These are phyloP conservation scores for Prionailurus bengalensis DNA, from an alignment of 2,113 vertebrate genomes.

Conservation along the genomic window DNA sequence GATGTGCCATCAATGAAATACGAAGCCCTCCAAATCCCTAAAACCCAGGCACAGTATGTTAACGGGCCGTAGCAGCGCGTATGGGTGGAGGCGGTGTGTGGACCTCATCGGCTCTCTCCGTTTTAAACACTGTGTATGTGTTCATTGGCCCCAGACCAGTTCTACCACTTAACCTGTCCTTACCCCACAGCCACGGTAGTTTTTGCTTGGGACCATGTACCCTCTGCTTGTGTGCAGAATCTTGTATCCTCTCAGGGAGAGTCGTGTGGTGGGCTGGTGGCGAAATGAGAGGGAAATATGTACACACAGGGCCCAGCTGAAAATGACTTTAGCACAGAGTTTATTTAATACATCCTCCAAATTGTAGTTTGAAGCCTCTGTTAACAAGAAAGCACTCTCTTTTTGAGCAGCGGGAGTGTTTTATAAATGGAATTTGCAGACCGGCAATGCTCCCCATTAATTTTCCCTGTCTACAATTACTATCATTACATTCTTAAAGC, in stretches of 20 bases:
- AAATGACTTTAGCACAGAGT: slow-evolving; percentile 79
- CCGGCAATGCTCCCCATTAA: slow-evolving; percentile 88
- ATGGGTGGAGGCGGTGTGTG: not conserved
- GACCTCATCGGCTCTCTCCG: not conserved
- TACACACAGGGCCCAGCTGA: slow-evolving; percentile 46
- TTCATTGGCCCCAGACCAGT: not conserved
- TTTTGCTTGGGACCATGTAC: not conserved
- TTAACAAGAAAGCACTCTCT: slow-evolving; percentile 90
- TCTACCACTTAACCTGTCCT: slow-evolving; percentile 63
- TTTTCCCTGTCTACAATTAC: slow-evolving; percentile 93
- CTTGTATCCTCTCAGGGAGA: slow-evolving; percentile 40
- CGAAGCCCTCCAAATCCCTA: not conserved
- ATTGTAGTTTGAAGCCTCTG: slow-evolving; percentile 84
- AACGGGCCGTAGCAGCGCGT: not conserved
- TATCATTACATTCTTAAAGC: slow-evolving; percentile 95
- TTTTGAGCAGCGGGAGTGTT: slow-evolving; percentile 87
- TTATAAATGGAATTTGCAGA: slow-evolving; percentile 92
- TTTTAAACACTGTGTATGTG: not conserved
- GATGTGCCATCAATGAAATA: not conserved
- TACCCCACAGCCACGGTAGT: not conserved
- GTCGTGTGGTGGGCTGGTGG: slow-evolving; percentile 24
- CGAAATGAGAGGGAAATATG: slow-evolving; percentile 60
- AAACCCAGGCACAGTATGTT: not conserved
- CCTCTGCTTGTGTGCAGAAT: not conserved
- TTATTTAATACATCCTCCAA: slow-evolving; percentile 83